These are phyloP conservation scores for Monodelphis domestica DNA, from an alignment of 2,797 vertebrate species.

Conservation along the genomic window DNA sequence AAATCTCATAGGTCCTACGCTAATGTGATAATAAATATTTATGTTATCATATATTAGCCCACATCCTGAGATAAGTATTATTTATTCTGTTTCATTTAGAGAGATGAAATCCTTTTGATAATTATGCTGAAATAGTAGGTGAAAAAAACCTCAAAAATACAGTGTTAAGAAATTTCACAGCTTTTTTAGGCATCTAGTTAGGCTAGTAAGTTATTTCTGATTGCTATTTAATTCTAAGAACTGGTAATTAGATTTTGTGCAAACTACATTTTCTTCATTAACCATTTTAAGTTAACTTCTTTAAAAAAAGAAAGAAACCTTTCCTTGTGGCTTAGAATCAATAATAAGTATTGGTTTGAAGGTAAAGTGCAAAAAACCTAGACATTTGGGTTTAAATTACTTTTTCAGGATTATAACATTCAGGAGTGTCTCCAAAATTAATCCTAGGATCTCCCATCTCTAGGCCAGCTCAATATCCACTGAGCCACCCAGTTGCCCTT, in stretches of 20 bases:
- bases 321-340: no score
- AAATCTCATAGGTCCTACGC: slow-evolving; percentile 25
- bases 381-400: no score
- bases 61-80: slow-evolving; percentile 64
- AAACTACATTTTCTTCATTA: neutral
- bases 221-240: neutral
- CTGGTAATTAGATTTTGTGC: neutral
- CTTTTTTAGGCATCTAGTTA: neutral
- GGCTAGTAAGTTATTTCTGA: neutral
- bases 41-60: slow-evolving; percentile 68
- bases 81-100: slow-evolving; percentile 60
- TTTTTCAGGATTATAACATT: no score
- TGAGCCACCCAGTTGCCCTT: no score
- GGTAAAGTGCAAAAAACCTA: no score
- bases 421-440: no score
- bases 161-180: slow-evolving; percentile 2
- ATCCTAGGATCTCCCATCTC: no score
- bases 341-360: no score
- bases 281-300: neutral
- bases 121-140: neutral
- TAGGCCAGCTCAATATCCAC: no score
- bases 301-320: no score
- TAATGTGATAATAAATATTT: slow-evolving; percentile 80
- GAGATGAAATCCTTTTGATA: slow-evolving; percentile 7
- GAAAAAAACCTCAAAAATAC: neutral